Evolutionary conservation across 2,888 invertebrate species (phyloP).

Genomic region (Neria commutata): DNA sequence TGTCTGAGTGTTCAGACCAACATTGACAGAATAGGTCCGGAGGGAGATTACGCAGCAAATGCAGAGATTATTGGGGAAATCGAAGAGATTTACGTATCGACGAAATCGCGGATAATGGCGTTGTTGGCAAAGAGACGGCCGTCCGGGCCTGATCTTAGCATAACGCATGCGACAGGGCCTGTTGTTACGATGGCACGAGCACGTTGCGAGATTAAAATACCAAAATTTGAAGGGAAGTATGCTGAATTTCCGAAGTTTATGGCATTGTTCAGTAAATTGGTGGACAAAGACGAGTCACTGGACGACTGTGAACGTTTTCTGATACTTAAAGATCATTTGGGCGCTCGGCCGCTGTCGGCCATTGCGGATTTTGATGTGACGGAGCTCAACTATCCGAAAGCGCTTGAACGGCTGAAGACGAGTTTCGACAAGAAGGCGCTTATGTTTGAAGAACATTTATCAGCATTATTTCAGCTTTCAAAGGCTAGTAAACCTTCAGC

Average conservation of each 20-base stretch:
- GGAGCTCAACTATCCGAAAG: slow-evolving; percentile 25
- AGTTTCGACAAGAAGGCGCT: slow-evolving; percentile 30
- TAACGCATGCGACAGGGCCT: slow-evolving; percentile 7
- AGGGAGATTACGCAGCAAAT: slow-evolving; percentile 13
- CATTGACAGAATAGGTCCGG: too few relatives aligned
- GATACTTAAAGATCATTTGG: too few relatives aligned
- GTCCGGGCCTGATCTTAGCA: slow-evolving; percentile 13
- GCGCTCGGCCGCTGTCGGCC: too few relatives aligned
- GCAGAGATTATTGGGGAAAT: slow-evolving; percentile 11
- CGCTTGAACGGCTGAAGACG: slow-evolving; percentile 20
- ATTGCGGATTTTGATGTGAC: slow-evolving; percentile 31
- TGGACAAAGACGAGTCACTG: slow-evolving; percentile 26
- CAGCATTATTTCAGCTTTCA: slow-evolving; percentile 17
- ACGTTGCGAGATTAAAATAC: slow-evolving; percentile 27
- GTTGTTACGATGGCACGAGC: slow-evolving; percentile 7
- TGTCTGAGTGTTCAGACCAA: too few relatives aligned
- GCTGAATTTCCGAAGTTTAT: slow-evolving; percentile 29
- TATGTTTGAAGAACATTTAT: slow-evolving; percentile 30
- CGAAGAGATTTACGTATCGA: too few relatives aligned
- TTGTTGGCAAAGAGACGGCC: neutral
- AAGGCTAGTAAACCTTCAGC: slow-evolving; percentile 21
- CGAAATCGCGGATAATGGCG: too few relatives aligned
- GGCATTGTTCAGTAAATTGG: slow-evolving; percentile 26
- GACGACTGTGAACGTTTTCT: slow-evolving; percentile 22
- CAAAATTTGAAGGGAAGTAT: slow-evolving; percentile 29